phyloP scores from a whole-genome alignment of 2,113 vertebrate genomes.

The Platichthys stellatus region DNA sequence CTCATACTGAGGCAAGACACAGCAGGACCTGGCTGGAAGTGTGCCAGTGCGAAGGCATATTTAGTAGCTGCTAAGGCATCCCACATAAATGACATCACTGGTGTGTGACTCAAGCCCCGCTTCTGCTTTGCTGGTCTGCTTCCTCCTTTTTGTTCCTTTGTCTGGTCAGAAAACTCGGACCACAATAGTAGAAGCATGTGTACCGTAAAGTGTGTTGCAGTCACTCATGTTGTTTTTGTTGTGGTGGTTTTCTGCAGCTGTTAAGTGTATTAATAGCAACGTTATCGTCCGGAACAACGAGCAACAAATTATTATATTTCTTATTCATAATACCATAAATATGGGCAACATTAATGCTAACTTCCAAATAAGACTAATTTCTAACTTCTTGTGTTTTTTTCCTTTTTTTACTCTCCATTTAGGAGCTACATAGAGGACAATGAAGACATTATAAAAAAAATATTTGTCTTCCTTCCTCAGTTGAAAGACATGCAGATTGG shows the following conservation, averaged over 20 bases:
- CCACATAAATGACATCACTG: slow-evolving; percentile 56
- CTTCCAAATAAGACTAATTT: neutral
- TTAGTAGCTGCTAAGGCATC: slow-evolving; percentile 34
- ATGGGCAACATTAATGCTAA: neutral
- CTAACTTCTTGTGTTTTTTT: neutral
- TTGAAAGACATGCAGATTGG: too few relatives aligned
- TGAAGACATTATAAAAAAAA: neutral
- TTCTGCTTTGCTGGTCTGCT: slow-evolving; percentile 55
- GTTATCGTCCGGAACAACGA: neutral
- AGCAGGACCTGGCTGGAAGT: slow-evolving; percentile 43
- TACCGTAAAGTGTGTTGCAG: neutral
- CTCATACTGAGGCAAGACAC: slow-evolving; percentile 58
- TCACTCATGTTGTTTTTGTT: neutral
- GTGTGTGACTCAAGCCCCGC: slow-evolving; percentile 59
- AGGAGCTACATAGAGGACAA: neutral
- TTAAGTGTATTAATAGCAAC: neutral
- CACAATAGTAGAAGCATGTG: slow-evolving; percentile 13
- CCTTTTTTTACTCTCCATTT: neutral
- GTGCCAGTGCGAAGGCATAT: slow-evolving; percentile 5
- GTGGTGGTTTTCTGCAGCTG: neutral
- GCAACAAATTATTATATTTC: neutral
- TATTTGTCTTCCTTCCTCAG: neutral
- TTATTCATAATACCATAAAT: neutral
- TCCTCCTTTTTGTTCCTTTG: slow-evolving; percentile 57
- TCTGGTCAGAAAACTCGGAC: slow-evolving; percentile 14